phyloP scores from a whole-genome alignment of 2,113 vertebrate genomes.

The Rattus rattus region DNA sequence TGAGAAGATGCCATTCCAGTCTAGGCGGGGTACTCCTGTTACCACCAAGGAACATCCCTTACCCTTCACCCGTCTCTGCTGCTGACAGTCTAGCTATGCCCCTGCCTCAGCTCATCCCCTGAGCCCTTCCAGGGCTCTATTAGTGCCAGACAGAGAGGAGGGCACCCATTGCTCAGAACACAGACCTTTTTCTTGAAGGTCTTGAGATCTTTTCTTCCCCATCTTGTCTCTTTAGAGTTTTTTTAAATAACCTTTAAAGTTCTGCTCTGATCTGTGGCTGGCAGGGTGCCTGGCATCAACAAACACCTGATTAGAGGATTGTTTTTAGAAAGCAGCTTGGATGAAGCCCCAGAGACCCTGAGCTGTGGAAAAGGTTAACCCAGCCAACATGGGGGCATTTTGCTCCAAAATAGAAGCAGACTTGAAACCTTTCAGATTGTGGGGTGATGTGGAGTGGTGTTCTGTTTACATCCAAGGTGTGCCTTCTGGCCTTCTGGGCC shows the following conservation, averaged over 20 bases:
- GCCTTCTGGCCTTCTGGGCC: conserved; percentile 88
- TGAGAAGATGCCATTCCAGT: conserved; percentile 74
- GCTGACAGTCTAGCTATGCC: conserved; percentile 1
- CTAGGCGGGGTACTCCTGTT: conserved; percentile 87
- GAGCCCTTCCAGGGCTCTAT: neutral
- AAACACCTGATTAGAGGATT: neutral
- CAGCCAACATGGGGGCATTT: conserved; percentile 49
- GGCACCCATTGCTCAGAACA: neutral
- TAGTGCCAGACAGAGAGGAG: conserved; percentile 19
- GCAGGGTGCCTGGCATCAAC: neutral
- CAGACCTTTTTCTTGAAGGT: neutral
- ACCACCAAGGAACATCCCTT: conserved; percentile 82
- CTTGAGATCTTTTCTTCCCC: neutral
- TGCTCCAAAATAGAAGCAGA: conserved; percentile 80
- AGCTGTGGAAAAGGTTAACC: neutral
- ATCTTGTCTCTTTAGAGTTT: neutral
- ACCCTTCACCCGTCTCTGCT: neutral
- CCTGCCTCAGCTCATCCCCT: conserved; percentile 67
- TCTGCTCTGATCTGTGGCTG: conserved; percentile 2
- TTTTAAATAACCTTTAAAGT: neutral
- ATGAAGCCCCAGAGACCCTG: neutral
- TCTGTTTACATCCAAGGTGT: conserved; percentile 89
- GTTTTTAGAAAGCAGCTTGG: conserved; percentile 12
- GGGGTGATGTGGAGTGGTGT: conserved; percentile 57
- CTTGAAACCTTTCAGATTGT: conserved; percentile 85